Base-by-base conservation (phyloP, 2,113 vertebrate species). In the Phylloscopus trochilus region DNA sequence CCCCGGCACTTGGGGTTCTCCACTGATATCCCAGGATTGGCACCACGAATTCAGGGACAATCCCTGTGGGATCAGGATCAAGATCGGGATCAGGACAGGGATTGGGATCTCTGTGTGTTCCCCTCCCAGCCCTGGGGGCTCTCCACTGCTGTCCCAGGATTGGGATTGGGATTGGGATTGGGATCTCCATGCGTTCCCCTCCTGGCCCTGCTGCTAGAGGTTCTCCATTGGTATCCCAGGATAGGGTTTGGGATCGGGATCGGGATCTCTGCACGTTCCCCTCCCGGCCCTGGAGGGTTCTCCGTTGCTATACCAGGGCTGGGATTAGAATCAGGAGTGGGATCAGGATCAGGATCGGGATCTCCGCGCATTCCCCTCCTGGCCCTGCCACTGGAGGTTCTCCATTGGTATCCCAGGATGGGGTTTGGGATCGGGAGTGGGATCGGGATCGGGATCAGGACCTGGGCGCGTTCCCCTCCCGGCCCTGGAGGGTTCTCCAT, bases 1-100 rank as follows among this genome's bases (percentile, higher is more conserved):
- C 10, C 17, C 16, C 3, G 5, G 12, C 0, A 1, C 52, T 73
- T 23, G 12, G 23, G 13, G 2, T 20, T 73, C 23, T 44, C 70
- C 10, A 0, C 27, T 5, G 13, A 7, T 56, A 7, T 44, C 70
- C 70, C 39, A 58, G n/a, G 55, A 8, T 1, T 26, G 19, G 55
- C 33, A 58, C 33, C 13, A 5, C 33, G 33, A 58, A n/a, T n/a
- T 23, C 12, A 3, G 55, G 33, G 55, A 58, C 20, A 58, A n/a
- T n/a, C 33, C 31, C 33, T 4, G 2, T 2, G 7, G 27, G n/a
- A 8, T 10, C 4, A 4, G 15, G 67, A 21, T 17, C 2, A 3
- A 31, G n/a, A 59, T 37, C 16, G 15, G n/a, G 35, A 37, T 37
- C 14, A 24, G 22, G 56, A 35, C 14, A 6, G 9, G 33, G 22